Conservation (phyloP, 2,113 vertebrate species). For the Oryzias celebensis region DNA sequence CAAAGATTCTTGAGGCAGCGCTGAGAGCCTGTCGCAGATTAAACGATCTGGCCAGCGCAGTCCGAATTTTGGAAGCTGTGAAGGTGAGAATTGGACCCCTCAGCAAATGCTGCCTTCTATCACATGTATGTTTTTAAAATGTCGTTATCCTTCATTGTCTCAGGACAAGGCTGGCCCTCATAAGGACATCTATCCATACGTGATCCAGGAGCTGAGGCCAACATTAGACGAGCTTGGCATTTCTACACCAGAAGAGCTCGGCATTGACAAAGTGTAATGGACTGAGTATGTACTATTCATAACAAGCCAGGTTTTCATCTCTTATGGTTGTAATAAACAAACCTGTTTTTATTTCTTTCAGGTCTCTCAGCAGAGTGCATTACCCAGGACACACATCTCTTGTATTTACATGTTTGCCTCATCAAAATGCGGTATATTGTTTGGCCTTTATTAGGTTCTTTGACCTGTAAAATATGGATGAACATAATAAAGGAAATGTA, state of each 20-base stretch:
- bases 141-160: slow-evolving; percentile 1
- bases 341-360: slow-evolving; percentile 31
- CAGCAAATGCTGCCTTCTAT: not conserved
- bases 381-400: slow-evolving; percentile 39
- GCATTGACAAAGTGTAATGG: slow-evolving; percentile 87
- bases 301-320: not conserved
- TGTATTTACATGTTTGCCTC: slow-evolving; percentile 69
- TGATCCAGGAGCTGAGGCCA: slow-evolving; percentile 94
- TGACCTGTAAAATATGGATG: slow-evolving; percentile 79
- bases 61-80: slow-evolving; percentile 94
- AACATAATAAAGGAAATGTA: slow-evolving; percentile 77
- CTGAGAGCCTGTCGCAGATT: slow-evolving; percentile 91
- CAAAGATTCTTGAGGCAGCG: slow-evolving; percentile 96
- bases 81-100: slow-evolving; percentile 80
- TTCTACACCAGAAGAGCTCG: slow-evolving; percentile 94
- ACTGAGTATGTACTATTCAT: slow-evolving; percentile 46
- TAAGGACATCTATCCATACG: slow-evolving; percentile 97
- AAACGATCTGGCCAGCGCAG: slow-evolving; percentile 91
- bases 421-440: slow-evolving; percentile 74
- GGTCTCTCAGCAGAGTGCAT: slow-evolving; percentile 34
- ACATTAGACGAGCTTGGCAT: slow-evolving; percentile 92
- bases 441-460: slow-evolving; percentile 77
- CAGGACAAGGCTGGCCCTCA: slow-evolving; percentile 95
- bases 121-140: not conserved
- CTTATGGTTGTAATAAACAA: not conserved